These are phyloP conservation scores for Sinhomidia bicolor DNA, from an alignment of 2,888 invertebrate species.

Conservation along the genomic window DNA sequence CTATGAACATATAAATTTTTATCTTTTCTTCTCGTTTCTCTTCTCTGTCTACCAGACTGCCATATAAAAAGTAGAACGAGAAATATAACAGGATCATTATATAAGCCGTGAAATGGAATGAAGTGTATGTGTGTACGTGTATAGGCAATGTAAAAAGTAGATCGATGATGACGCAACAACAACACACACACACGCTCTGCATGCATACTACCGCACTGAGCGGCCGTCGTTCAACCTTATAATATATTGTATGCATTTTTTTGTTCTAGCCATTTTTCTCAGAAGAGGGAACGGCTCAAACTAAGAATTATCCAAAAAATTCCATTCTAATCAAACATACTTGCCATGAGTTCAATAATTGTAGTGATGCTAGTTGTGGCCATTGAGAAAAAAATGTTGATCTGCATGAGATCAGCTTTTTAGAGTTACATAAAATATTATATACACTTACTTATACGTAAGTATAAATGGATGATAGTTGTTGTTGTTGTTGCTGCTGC, in stretches of 20 bases:
- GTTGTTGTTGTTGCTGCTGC: too few relatives aligned
- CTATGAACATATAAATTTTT: neutral
- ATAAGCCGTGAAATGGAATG: slow-evolving; percentile 56
- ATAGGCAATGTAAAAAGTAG: slow-evolving; percentile 50
- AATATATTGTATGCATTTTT: slow-evolving; percentile 2
- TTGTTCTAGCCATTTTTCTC: slow-evolving; percentile 60
- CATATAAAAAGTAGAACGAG: slow-evolving; percentile 64
- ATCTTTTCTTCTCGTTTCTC: neutral
- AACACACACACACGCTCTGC: neutral
- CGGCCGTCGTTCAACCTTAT: slow-evolving; percentile 8
- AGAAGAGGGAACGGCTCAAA: slow-evolving; percentile 71
- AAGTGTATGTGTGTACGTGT: slow-evolving; percentile 29
- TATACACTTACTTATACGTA: neutral
- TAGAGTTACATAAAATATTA: neutral
- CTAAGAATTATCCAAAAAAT: slow-evolving; percentile 65
- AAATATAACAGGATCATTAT: slow-evolving; percentile 72
- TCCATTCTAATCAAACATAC: slow-evolving; percentile 60
- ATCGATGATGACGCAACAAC: slow-evolving; percentile 67
- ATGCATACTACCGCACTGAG: slow-evolving; percentile 32
- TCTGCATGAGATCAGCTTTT: slow-evolving; percentile 58
- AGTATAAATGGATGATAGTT: neutral
- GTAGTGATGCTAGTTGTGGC: slow-evolving; percentile 25
- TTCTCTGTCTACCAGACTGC: neutral
- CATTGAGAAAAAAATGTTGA: slow-evolving; percentile 52
- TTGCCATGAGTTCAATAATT: slow-evolving; percentile 52